Base-by-base conservation (phyloP, 2,888 invertebrate species). In the Cactoblastis cactorum region DNA sequence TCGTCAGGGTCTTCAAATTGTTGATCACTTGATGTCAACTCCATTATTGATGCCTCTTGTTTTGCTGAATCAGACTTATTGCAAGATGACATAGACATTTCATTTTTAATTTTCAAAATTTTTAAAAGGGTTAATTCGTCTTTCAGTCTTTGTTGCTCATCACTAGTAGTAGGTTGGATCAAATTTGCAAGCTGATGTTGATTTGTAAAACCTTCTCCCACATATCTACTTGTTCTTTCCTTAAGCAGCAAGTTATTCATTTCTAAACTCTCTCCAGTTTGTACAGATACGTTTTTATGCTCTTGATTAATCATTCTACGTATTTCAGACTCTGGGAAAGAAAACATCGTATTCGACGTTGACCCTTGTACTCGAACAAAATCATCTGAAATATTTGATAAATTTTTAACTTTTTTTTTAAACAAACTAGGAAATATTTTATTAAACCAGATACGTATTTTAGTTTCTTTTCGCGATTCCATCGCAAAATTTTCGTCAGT, bases 241-340 rank as follows among this genome's bases (percentile, higher is more conserved):
- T 43, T 53, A 18, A 14, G 37, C 37, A 49, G 12, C 1, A 55
- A 19, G 22, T 52, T 18, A 34, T 58, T 49, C 48, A 78, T 67
- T 61, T 80, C 77, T 50, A 84, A 67, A 59, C 82, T 83, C 2
- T 69, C 70, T 24, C 77, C 79, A 0, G 88, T 87, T 71, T 88
- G 88, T 1, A 81, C 71, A 3, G 62, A 70, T 37, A 53, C 65
- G 35, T 83, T 77, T 47, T 32, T 56, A 4, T 43, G 33, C 0
- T 57, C 19, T 33, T 38, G 22, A 2, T 37, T 28, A 28, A 58
- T 53, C 48, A 77, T 71, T 63, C 74, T 80, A 14, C 55, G 55
- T 52, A 86, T 61, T 59, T 85, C 84, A 12, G 72, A 49, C 59
- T 83, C 70, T 6, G 77, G 63, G 57, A 79, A 86, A 1, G 83